Conservation (phyloP, 2,888 invertebrate genomes). For the Drepanosiphum platanoidis region DNA sequence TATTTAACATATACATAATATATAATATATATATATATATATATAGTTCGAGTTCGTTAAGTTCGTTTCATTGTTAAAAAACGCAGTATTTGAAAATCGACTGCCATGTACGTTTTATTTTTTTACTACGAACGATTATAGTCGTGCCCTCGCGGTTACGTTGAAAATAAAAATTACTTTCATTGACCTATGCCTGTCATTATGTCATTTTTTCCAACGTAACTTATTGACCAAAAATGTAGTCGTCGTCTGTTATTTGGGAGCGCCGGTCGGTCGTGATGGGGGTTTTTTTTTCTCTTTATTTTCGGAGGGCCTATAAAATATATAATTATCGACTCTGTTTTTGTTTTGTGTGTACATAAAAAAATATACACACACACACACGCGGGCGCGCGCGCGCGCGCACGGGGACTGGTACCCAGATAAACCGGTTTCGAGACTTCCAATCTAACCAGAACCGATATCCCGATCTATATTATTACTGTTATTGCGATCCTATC, state of each 20-base stretch:
- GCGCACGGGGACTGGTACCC: not conserved
- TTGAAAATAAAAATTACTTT: constrained; percentile 46
- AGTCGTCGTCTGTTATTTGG: constrained; percentile 9
- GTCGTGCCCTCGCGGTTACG: constrained; percentile 13
- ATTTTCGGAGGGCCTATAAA: constrained; percentile 27
- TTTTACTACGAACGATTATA: not conserved
- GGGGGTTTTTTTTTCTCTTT: constrained; percentile 1
- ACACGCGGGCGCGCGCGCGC: no score
- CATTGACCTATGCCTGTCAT: constrained; percentile 22
- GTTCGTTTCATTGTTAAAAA: constrained; percentile 15
- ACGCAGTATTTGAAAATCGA: not conserved
- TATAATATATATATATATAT: no score
- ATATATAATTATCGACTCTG: constrained; percentile 37
- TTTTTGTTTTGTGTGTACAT: constrained; percentile 15
- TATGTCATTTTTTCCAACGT: constrained; percentile 39
- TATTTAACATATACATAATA: not conserved
- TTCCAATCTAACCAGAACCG: constrained; percentile 32
- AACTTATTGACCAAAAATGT: constrained; percentile 30
- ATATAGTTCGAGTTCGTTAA: not conserved
- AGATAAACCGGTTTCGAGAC: constrained; percentile 45
- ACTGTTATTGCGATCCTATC: constrained; percentile 42
- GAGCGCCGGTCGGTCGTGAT: constrained; percentile 26
- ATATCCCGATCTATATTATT: constrained; percentile 53
- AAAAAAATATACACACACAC: no score
- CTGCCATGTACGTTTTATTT: constrained; percentile 8